These are phyloP conservation scores for Mycteria americana DNA, from an alignment of 2,797 vertebrate genomes.

Conservation along the genomic window DNA sequence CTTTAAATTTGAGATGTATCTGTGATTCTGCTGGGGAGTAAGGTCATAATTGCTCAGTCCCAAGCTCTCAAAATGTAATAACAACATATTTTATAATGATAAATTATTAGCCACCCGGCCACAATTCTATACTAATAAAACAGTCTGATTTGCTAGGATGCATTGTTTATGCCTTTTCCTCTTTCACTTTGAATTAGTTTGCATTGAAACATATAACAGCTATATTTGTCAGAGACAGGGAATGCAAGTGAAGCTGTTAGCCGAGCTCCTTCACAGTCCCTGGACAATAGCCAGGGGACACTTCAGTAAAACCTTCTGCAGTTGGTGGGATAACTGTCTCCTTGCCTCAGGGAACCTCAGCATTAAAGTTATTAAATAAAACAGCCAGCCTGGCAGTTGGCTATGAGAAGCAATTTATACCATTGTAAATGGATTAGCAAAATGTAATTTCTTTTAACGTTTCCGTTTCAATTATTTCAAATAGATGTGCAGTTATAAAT, in stretches of 20 bases:
- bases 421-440: constrained; percentile 68
- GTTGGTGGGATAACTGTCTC: constrained; percentile 70
- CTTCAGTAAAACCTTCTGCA: constrained; percentile 40
- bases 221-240: background rate
- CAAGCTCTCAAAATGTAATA: background rate
- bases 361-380: constrained; percentile 71
- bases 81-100: background rate
- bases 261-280: background rate
- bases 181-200: background rate
- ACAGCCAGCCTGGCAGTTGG: constrained; percentile 62
- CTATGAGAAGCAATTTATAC: constrained; percentile 69
- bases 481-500: constrained; percentile 65
- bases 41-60: background rate
- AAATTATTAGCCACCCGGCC: background rate
- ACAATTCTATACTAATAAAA: background rate
- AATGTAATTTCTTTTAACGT: constrained; percentile 60
- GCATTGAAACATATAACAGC: background rate
- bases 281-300: constrained; percentile 61
- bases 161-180: background rate
- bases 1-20: background rate
- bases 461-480: constrained; percentile 74
- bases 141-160: background rate
- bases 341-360: constrained; percentile 56
- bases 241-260: constrained; percentile 1
- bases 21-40: background rate